Conservation (phyloP, 37 sponge, comb jelly and placozoan species). For the Aphrocallistes beatrix region DNA sequence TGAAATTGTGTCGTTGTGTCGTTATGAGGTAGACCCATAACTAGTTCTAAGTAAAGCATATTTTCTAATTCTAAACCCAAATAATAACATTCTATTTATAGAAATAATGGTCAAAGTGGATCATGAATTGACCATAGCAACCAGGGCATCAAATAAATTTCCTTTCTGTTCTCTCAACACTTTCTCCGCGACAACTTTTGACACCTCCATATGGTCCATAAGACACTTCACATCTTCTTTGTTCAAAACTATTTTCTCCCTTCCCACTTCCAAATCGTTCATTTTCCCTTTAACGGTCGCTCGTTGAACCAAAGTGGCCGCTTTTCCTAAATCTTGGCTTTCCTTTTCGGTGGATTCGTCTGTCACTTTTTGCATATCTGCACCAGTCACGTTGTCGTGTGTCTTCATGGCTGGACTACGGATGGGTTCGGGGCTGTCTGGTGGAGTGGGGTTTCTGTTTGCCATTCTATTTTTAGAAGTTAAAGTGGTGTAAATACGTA, state of each 20-base stretch:
- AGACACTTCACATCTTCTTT: background rate
- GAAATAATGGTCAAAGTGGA: background rate
- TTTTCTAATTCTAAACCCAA: too few relatives aligned
- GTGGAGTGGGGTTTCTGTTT: background rate
- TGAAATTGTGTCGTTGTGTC: too few relatives aligned
- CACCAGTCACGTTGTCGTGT: background rate
- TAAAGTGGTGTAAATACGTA: too few relatives aligned
- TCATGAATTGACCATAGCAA: background rate
- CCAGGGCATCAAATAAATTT: background rate
- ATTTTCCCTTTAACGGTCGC: background rate
- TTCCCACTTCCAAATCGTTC: background rate
- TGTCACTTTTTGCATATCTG: background rate
- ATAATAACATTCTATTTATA: background rate
- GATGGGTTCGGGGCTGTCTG: background rate
- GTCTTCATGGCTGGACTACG: background rate
- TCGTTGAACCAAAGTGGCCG: background rate
- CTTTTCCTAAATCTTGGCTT: background rate
- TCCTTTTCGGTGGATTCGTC: background rate
- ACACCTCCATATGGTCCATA: conserved; percentile 1
- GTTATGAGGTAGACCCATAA: too few relatives aligned
- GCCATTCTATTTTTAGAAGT: too few relatives aligned
- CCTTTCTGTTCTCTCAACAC: background rate
- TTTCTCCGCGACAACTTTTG: conserved; percentile 8
- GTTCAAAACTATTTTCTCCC: background rate
- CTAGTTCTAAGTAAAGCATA: too few relatives aligned